These are phyloP conservation scores for Spilarctia lutea DNA, from an alignment of 2,888 invertebrate genomes.

Conservation along the genomic window DNA sequence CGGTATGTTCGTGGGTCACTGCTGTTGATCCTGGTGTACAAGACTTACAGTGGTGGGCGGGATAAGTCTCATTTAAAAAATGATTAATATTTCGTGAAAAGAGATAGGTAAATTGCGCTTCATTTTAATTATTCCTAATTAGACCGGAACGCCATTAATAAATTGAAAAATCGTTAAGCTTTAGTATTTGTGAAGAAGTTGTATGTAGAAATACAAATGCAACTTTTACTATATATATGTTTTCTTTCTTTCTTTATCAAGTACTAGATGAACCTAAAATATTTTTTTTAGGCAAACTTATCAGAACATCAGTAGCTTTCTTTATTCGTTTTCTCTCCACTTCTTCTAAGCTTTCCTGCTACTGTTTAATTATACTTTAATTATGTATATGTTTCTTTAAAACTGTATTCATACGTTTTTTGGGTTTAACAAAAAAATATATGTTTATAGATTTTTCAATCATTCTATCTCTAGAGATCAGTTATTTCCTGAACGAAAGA, in stretches of 20 bases:
- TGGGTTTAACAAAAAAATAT: background rate
- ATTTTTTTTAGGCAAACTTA: no score
- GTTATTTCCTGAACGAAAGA: background rate
- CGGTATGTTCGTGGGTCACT: no score
- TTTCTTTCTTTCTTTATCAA: background rate
- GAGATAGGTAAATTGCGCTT: background rate
- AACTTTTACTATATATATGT: background rate
- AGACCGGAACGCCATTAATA: background rate
- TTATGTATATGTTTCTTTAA: background rate
- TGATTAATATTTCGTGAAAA: background rate
- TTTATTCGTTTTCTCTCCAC: no score
- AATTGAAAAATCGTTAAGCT: background rate
- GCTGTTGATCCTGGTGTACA: no score
- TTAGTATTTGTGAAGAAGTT: background rate
- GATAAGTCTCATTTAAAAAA: no score
- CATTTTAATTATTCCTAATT: background rate
- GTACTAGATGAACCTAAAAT: no score
- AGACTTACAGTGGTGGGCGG: no score
- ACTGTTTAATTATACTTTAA: background rate
- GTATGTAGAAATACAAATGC: background rate
- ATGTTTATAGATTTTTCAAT: background rate
- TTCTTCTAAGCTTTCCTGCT: no score
- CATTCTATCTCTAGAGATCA: background rate
- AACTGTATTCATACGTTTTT: background rate
- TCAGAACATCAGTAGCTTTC: no score